Evolutionary conservation across 2,113 vertebrate species (phyloP).

Genomic region (Pterocles orientalis): DNA sequence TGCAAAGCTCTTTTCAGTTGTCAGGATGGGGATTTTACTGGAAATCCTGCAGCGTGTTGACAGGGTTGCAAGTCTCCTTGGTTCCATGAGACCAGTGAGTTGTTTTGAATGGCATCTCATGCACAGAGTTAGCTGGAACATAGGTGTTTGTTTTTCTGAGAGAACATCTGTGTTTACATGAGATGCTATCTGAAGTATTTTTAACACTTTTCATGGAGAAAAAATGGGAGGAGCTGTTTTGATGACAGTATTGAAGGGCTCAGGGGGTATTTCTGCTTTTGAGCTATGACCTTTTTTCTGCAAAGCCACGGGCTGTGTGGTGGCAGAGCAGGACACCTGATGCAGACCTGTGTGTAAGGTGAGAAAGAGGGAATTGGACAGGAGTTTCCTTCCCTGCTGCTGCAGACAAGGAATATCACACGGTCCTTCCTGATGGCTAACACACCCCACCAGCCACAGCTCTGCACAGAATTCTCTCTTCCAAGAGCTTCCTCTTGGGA

Average conservation of each 20-base stretch:
- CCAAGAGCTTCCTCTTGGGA: background rate
- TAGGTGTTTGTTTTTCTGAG: background rate
- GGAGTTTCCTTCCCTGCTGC: background rate
- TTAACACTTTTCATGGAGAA: background rate
- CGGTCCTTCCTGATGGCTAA: background rate
- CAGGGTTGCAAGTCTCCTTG: background rate
- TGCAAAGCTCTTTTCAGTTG: background rate
- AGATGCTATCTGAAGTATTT: background rate
- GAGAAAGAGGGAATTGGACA: background rate
- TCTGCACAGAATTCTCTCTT: background rate
- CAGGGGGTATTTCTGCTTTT: background rate
- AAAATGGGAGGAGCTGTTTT: background rate
- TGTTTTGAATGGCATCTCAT: background rate
- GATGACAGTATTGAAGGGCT: background rate
- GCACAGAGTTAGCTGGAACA: accelerated
- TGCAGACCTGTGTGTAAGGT: background rate
- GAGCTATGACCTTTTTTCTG: background rate
- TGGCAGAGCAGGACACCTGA: background rate
- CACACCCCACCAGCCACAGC: background rate
- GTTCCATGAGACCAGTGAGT: background rate
- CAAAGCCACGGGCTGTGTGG: background rate
- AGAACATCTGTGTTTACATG: background rate
- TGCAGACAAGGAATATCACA: background rate
- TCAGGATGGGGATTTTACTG: background rate
- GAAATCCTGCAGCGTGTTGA: background rate